A percentile compares a stretch with the other conserved stretches of the same genome.
phyloP scores from a whole-genome alignment of 1,140 invertebrate species.

The Pachypeltis micranthus region DNA sequence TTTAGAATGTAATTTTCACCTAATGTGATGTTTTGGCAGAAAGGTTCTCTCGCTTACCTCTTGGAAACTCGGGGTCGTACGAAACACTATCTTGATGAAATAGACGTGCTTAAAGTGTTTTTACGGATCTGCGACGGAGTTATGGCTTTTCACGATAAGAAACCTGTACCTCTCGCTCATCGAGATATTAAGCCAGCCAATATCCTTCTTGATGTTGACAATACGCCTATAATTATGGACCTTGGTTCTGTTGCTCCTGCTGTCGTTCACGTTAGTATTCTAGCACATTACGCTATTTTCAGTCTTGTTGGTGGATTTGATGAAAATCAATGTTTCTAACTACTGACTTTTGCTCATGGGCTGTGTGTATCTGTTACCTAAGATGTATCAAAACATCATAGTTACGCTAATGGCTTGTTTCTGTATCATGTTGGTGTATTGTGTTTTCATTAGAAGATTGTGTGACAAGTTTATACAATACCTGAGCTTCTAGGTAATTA shows the following conservation, averaged over 20 bases:
- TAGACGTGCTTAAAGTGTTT: conserved; percentile 57
- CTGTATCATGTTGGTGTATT: too few relatives aligned
- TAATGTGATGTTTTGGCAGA: conserved; percentile 35
- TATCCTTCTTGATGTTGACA: conserved; percentile 58
- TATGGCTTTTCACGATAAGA: conserved; percentile 58
- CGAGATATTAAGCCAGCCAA: conserved; percentile 77
- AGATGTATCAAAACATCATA: too few relatives aligned
- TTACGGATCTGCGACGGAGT: conserved; percentile 61
- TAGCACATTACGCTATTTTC: too few relatives aligned
- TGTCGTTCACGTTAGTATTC: neutral
- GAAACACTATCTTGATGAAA: conserved; percentile 48
- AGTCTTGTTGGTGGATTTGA: too few relatives aligned
- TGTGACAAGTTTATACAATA: too few relatives aligned
- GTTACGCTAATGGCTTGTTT: too few relatives aligned
- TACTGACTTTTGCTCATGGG: neutral
- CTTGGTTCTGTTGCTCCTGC: conserved; percentile 58
- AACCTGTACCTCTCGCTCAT: conserved; percentile 63
- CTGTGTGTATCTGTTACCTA: too few relatives aligned
- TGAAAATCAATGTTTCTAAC: neutral
- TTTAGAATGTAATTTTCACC: neutral
- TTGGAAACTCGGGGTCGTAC: conserved; percentile 46
- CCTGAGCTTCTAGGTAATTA: too few relatives aligned
- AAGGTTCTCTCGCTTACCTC: conserved; percentile 62
- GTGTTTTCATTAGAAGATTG: too few relatives aligned
- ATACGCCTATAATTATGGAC: conserved; percentile 69